Conservation (phyloP, 2,888 invertebrate species). For the Rosalia funebris region DNA sequence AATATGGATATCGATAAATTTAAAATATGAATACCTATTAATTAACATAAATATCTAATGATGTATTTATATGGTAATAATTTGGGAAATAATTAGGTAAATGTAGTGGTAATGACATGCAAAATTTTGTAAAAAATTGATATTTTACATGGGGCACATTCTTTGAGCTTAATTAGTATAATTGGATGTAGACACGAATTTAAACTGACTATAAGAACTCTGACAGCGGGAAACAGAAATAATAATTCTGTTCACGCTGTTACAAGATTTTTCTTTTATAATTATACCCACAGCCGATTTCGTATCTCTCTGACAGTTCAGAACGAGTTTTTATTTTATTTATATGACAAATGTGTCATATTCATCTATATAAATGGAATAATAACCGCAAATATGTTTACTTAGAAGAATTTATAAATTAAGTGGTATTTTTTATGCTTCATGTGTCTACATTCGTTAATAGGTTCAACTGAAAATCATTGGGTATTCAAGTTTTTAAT, state of each 20-base stretch:
- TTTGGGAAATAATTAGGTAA: conserved; percentile 25
- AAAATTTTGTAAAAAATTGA: conserved; percentile 11
- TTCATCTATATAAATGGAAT: too few species aligned
- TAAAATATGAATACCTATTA: conserved; percentile 26
- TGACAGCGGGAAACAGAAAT: not conserved
- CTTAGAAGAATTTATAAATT: too few species aligned
- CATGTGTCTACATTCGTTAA: too few species aligned
- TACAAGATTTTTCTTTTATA: not conserved
- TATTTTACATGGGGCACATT: conserved; percentile 11
- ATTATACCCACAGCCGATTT: too few species aligned
- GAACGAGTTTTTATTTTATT: too few species aligned
- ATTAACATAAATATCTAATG: conserved; percentile 32
- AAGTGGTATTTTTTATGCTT: too few species aligned
- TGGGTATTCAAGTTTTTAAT: too few species aligned
- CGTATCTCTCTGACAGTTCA: too few species aligned
- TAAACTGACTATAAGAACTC: not conserved
- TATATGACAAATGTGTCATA: too few species aligned
- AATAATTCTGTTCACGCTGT: not conserved
- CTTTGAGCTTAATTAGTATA: not conserved
- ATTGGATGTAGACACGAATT: not conserved
- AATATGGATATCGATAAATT: conserved; percentile 27
- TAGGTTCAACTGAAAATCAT: too few species aligned
- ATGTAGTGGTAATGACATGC: conserved; percentile 8
- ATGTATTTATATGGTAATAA: conserved; percentile 32
- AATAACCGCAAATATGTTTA: too few species aligned